Conservation (phyloP, 2,888 invertebrate genomes). For the Xanthorhoe spadicearia region DNA sequence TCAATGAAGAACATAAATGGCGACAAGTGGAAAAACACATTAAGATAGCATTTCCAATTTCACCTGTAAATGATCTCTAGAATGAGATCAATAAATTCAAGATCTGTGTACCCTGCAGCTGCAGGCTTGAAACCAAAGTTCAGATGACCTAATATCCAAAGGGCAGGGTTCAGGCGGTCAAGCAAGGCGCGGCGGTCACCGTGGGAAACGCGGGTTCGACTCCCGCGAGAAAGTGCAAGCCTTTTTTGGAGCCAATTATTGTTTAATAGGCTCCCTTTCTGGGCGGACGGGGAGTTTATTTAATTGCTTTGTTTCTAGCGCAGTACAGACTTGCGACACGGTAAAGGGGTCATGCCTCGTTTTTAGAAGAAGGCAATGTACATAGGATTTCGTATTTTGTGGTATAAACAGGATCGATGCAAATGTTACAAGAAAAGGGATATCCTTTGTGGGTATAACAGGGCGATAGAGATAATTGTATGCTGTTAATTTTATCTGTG, state of each 20-base stretch:
- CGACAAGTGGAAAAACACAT: background rate
- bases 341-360: background rate
- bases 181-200: conserved; percentile 44
- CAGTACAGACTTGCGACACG: background rate
- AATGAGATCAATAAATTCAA: conserved; percentile 1
- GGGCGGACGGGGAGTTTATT: conserved; percentile 19
- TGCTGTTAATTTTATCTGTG: too few species aligned
- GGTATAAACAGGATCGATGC: too few species aligned
- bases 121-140: conserved; percentile 11
- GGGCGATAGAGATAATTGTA: too few species aligned
- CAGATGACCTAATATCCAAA: conserved; percentile 24
- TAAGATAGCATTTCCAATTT: background rate
- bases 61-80: background rate
- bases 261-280: conserved; percentile 38
- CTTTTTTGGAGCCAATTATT: conserved; percentile 52
- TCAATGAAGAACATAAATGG: background rate
- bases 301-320: conserved; percentile 24
- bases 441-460: too few species aligned
- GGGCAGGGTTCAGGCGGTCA: conserved; percentile 30
- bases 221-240: conserved; percentile 54
- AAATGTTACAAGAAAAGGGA: too few species aligned
- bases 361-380: background rate
- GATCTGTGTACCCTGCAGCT: background rate
- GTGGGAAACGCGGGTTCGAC: conserved; percentile 49
- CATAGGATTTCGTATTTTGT: too few species aligned